Evolutionary conservation across 92 coral and sea anemone species (phyloP).

Genomic region (Epizoanthus illoricatus): DNA sequence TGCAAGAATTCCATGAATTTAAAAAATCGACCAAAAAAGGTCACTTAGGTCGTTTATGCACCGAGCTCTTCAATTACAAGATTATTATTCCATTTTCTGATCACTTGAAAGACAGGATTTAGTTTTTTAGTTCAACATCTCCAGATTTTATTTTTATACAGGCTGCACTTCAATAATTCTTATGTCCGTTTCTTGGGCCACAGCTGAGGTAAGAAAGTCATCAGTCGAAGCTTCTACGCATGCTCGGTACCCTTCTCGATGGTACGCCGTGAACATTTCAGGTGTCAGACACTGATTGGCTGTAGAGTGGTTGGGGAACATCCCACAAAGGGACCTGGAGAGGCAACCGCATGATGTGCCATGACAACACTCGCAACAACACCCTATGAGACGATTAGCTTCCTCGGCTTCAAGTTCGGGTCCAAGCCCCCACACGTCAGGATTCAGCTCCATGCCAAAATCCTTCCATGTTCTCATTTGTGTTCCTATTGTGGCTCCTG

Average conservation of each 20-base stretch:
- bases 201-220: constrained; percentile 20
- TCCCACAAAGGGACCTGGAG: constrained; percentile 46
- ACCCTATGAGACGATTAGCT: constrained; percentile 57
- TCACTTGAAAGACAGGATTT: too few relatives aligned
- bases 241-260: constrained; percentile 74
- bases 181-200: not conserved
- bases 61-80: too few relatives aligned
- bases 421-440: constrained; percentile 61
- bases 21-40: too few relatives aligned
- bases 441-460: constrained; percentile 49
- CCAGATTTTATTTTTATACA: not conserved
- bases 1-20: too few relatives aligned
- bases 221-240: constrained; percentile 57
- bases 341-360: constrained; percentile 21
- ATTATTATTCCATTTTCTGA: too few relatives aligned
- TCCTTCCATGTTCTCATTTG: constrained; percentile 50
- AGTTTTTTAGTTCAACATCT: too few relatives aligned
- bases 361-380: constrained; percentile 73
- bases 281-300: constrained; percentile 70
- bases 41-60: too few relatives aligned
- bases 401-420: constrained; percentile 59
- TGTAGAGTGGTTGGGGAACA: constrained; percentile 64
- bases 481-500: not conserved
- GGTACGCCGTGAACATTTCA: constrained; percentile 63
- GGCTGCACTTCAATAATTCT: not conserved